A percentile compares a stretch with the other conserved stretches of the same genome.
These are phyloP conservation scores for Brienomyrus brachyistius DNA, from an alignment of 2,113 vertebrate genomes.

Conservation along the genomic window DNA sequence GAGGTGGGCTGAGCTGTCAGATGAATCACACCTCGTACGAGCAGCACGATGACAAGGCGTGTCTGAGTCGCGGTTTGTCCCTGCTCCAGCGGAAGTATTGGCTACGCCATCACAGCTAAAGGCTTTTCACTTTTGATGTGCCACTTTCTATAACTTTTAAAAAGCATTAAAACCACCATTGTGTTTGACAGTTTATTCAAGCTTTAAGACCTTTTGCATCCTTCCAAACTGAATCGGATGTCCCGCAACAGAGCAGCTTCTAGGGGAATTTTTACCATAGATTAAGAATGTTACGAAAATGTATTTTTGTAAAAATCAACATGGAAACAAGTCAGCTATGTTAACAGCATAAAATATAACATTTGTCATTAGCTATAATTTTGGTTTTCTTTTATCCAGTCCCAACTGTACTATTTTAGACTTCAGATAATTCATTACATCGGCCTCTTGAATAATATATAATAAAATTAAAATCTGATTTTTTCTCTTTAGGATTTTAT, in stretches of 20 bases:
- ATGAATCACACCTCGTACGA: neutral
- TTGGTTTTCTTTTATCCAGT: neutral
- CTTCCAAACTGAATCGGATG: neutral
- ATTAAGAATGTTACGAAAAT: neutral
- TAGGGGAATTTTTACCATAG: neutral
- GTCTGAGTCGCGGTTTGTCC: neutral
- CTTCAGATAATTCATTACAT: neutral
- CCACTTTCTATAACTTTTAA: neutral
- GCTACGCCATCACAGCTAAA: neutral
- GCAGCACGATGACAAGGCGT: neutral
- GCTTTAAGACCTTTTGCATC: neutral
- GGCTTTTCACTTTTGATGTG: neutral
- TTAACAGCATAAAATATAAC: neutral
- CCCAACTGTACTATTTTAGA: neutral
- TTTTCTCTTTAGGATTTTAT: neutral
- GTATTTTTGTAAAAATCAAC: neutral
- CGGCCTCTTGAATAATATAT: neutral
- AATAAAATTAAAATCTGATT: neutral
- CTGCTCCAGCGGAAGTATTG: neutral
- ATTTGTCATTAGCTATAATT: neutral
- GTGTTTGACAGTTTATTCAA: neutral
- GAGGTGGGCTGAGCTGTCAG: neutral
- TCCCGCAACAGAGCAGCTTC: neutral
- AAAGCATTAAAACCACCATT: neutral
- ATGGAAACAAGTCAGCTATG: neutral